phyloP scores from a whole-genome alignment of 2,113 vertebrate genomes.

The Pachypanchax playfairii region DNA sequence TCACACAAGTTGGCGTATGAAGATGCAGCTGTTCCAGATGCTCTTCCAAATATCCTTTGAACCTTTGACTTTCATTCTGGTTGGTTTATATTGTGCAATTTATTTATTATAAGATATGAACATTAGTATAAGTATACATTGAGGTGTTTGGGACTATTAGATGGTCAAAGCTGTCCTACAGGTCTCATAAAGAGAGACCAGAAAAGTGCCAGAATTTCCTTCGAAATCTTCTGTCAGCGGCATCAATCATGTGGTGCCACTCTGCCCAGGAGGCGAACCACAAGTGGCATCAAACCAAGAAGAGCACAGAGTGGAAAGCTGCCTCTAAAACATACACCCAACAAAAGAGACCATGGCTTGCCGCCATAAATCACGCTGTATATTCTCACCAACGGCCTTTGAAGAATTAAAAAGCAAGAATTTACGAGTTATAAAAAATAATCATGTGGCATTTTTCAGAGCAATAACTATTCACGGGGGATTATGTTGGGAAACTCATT shows the following conservation, averaged over 20 bases:
- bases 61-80: too few relatives aligned
- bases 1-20: too few relatives aligned
- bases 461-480: slow-evolving; percentile 49
- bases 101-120: too few relatives aligned
- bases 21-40: too few relatives aligned
- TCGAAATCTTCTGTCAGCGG: slow-evolving; percentile 68
- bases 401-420: slow-evolving; percentile 56
- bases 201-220: slow-evolving; percentile 53
- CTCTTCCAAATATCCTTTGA: too few relatives aligned
- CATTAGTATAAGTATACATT: too few relatives aligned
- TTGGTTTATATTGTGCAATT: too few relatives aligned
- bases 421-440: slow-evolving; percentile 63
- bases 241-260: slow-evolving; percentile 80
- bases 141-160: slow-evolving; percentile 23
- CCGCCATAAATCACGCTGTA: slow-evolving; percentile 68
- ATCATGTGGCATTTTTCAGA: slow-evolving; percentile 60
- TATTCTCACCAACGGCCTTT: slow-evolving; percentile 58
- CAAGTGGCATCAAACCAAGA: slow-evolving; percentile 72
- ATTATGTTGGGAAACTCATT: slow-evolving; percentile 51
- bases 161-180: slow-evolving; percentile 34
- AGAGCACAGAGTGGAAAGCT: slow-evolving; percentile 63
- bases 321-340: slow-evolving; percentile 59
- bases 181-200: slow-evolving; percentile 36
- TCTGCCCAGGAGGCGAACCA: slow-evolving; percentile 72
- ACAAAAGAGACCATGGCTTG: slow-evolving; percentile 55